Evolutionary conservation across 1,140 invertebrate genomes (phyloP).

Genomic region (Achroia grisella): DNA sequence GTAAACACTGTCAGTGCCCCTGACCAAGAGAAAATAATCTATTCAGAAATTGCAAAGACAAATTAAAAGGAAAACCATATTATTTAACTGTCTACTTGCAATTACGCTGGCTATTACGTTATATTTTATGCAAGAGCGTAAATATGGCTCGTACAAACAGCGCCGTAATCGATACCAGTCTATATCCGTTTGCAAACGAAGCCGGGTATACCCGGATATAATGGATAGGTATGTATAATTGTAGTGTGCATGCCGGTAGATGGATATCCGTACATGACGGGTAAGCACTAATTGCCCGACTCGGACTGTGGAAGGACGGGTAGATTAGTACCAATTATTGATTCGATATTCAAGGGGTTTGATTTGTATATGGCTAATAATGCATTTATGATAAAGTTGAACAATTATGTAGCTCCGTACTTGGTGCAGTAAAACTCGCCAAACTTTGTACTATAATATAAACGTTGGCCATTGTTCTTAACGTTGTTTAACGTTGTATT

Average conservation of each 20-base stretch:
- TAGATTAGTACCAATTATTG: constrained; percentile 19
- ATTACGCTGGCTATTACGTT: too few relatives aligned
- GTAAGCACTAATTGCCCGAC: constrained; percentile 31
- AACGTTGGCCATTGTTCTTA: too few relatives aligned
- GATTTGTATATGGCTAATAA: background rate
- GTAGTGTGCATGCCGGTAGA: constrained; percentile 34
- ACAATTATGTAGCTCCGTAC: too few relatives aligned
- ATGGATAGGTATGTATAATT: constrained; percentile 30
- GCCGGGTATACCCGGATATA: constrained; percentile 17
- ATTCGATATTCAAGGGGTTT: constrained; percentile 17
- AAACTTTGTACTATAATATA: too few relatives aligned
- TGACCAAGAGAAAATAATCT: too few relatives aligned
- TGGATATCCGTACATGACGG: constrained; percentile 33
- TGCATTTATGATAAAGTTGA: background rate
- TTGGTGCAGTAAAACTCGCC: too few relatives aligned
- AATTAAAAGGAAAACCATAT: constrained; percentile 19
- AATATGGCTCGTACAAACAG: background rate
- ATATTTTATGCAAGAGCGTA: background rate
- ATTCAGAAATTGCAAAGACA: too few relatives aligned
- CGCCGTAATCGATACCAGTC: constrained; percentile 1
- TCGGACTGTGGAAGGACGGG: constrained; percentile 5
- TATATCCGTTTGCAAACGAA: background rate
- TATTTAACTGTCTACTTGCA: too few relatives aligned
- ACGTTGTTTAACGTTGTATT: too few relatives aligned
- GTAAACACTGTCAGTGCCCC: too few relatives aligned